A percentile compares a stretch with the other conserved stretches of the same genome.
Evolutionary conservation across 1,140 invertebrate genomes (phyloP).

Genomic region (Acromyrmex heyeri): DNA sequence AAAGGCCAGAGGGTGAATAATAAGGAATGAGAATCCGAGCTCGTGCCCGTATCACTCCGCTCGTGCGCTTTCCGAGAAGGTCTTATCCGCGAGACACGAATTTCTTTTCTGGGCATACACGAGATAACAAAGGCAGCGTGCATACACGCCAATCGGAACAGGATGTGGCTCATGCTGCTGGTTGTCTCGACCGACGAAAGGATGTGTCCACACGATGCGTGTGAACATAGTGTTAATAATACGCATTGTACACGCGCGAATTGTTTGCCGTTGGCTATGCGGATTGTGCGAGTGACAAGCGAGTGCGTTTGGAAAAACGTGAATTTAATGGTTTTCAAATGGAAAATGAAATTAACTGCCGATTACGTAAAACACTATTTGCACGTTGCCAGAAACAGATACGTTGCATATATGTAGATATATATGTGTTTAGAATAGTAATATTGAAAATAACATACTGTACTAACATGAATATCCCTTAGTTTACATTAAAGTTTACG

Average conservation of each 20-base stretch:
- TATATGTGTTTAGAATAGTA: background rate
- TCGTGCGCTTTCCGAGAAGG: constrained; percentile 36
- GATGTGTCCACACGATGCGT: constrained; percentile 39
- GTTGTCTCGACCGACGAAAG: constrained; percentile 41
- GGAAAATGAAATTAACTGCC: background rate
- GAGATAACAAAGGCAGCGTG: background rate
- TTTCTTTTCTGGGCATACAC: constrained; percentile 34
- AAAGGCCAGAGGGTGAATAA: constrained; percentile 28
- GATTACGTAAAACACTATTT: constrained; percentile 32
- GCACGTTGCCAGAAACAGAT: background rate
- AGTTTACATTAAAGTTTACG: constrained; percentile 29
- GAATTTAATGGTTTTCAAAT: constrained; percentile 15
- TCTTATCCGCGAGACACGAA: constrained; percentile 52
- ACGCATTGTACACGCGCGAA: constrained; percentile 25
- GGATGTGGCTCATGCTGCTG: constrained; percentile 46
- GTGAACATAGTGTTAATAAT: constrained; percentile 47
- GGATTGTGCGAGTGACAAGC: background rate
- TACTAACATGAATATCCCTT: background rate
- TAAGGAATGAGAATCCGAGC: constrained; percentile 23
- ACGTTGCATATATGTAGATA: too few species aligned
- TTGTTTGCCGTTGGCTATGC: background rate
- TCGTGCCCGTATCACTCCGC: background rate
- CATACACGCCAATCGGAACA: constrained; percentile 34
- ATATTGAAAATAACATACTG: background rate
- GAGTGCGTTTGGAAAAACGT: background rate